phyloP scores from a whole-genome alignment of 37 sponge, comb jelly and placozoan genomes.

The Ianthella basta region DNA sequence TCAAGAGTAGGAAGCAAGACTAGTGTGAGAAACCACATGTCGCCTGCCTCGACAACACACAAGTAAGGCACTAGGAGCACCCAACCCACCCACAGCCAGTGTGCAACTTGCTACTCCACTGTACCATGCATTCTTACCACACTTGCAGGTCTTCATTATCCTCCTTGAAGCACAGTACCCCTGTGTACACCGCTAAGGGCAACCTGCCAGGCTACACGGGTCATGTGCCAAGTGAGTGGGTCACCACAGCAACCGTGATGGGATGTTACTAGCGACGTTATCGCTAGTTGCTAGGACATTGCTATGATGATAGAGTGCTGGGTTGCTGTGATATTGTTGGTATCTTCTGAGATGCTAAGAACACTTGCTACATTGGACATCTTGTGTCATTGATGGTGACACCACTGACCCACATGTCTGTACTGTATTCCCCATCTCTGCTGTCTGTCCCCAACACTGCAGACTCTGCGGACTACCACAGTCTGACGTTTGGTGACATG shows the following conservation, averaged over 20 bases:
- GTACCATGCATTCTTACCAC: background rate
- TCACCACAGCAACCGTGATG: background rate
- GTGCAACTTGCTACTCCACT: no score
- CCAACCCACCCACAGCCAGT: no score
- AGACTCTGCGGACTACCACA: background rate
- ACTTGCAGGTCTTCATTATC: background rate
- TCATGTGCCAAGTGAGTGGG: slow-evolving; percentile 24
- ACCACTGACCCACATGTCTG: no score
- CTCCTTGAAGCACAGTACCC: background rate
- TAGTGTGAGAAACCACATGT: background rate
- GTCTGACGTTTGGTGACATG: slow-evolving; percentile 21
- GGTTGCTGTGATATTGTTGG: background rate
- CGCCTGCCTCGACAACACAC: background rate
- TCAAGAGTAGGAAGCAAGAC: background rate
- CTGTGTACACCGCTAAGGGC: slow-evolving; percentile 21
- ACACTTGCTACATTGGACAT: no score
- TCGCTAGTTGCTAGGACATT: no score
- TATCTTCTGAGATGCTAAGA: background rate
- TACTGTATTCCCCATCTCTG: no score
- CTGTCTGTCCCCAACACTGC: background rate
- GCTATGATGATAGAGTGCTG: no score
- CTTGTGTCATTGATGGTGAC: no score
- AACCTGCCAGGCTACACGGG: slow-evolving; percentile 26
- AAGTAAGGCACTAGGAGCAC: no score
- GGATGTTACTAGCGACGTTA: background rate